Percentiles rank a stretch among this genome's conserved stretches.
These are phyloP conservation scores for Leptinotarsa juncta DNA, from an alignment of 2,888 invertebrate genomes.

Conservation along the genomic window DNA sequence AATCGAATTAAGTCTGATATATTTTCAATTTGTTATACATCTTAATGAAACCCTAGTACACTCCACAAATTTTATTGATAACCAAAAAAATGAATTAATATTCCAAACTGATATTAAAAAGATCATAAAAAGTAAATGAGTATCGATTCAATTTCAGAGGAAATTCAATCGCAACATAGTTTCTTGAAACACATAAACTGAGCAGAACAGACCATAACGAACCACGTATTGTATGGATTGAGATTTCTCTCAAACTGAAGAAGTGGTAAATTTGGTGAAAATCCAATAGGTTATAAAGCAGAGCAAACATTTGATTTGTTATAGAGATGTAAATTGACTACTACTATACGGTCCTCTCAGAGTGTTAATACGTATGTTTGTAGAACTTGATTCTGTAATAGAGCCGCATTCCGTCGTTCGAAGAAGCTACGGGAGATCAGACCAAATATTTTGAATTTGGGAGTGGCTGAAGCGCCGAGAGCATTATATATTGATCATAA, in stretches of 20 bases:
- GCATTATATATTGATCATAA: not conserved
- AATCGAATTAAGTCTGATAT: not conserved
- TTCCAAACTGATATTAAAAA: not conserved
- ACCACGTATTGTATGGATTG: conserved; percentile 12
- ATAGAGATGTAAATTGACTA: conserved; percentile 66
- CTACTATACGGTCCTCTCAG: conserved; percentile 52
- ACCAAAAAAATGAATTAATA: not conserved
- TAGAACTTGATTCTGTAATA: conserved; percentile 67
- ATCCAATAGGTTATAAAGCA: conserved; percentile 59
- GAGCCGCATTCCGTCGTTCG: conserved; percentile 63
- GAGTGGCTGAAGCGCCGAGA: conserved; percentile 29
- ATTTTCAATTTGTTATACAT: not conserved
- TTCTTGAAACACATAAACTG: conserved; percentile 13
- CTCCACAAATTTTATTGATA: no score
- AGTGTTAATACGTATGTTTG: conserved; percentile 66
- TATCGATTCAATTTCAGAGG: conserved; percentile 6
- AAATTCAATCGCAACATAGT: not conserved
- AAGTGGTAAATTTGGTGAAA: conserved; percentile 51
- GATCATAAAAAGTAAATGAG: not conserved
- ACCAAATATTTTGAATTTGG: conserved; percentile 40
- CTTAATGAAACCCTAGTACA: not conserved
- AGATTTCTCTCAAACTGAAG: conserved; percentile 27
- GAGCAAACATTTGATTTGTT: conserved; percentile 61
- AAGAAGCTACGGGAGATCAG: conserved; percentile 34
- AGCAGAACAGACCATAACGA: not conserved